Conservation (phyloP, 2,113 vertebrate genomes). For the Coptodon rendalli region DNA sequence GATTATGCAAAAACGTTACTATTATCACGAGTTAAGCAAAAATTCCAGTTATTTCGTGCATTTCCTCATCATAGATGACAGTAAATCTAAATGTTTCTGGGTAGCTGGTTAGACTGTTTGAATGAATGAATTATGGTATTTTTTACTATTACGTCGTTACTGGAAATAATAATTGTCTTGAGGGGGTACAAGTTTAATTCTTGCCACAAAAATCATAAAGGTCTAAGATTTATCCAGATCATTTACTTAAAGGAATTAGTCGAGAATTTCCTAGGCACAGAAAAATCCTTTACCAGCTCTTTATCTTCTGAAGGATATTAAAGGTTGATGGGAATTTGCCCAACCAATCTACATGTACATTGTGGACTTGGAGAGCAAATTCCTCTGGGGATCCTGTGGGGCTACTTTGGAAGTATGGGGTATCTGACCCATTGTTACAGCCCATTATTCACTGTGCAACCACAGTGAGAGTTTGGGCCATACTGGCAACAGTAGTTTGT, state of each 20-base stretch:
- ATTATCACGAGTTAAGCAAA: background rate
- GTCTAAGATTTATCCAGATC: background rate
- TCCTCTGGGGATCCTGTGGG: background rate
- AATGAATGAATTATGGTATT: background rate
- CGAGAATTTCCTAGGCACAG: background rate
- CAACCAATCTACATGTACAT: background rate
- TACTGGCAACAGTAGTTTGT: background rate
- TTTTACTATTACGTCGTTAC: background rate
- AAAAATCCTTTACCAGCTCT: background rate
- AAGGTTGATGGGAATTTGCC: background rate
- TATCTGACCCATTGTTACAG: background rate
- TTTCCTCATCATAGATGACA: background rate
- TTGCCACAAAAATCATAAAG: background rate
- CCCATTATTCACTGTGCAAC: background rate
- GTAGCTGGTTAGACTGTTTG: background rate
- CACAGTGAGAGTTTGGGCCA: background rate
- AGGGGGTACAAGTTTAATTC: background rate
- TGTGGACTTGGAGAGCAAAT: background rate
- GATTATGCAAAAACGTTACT: background rate
- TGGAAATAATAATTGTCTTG: background rate
- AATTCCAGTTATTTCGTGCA: background rate
- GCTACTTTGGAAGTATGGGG: rapidly evolving
- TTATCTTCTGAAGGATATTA: background rate
- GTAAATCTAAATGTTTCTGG: background rate
- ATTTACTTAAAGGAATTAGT: background rate